phyloP scores from a whole-genome alignment of 1,140 invertebrate genomes.

The Drosophila pruinosa region DNA sequence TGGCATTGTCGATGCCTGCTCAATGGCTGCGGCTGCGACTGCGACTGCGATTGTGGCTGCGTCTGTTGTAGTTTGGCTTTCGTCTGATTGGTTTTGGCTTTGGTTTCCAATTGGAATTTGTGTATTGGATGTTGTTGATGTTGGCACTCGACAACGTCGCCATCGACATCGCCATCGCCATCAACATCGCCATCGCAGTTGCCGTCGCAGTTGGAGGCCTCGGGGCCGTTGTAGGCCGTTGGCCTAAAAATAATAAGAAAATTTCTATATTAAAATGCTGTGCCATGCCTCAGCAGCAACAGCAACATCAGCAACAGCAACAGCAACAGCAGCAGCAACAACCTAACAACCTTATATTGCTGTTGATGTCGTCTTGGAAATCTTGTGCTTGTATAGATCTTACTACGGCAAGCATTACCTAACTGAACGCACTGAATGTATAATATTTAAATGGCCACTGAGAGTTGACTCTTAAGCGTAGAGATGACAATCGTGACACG shows the following conservation, averaged over 20 bases:
- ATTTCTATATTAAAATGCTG: slow-evolving; percentile 81
- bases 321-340: neutral
- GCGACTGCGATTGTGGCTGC: slow-evolving; percentile 18
- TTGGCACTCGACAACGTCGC: slow-evolving; percentile 24
- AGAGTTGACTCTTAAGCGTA: neutral
- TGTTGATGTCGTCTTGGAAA: slow-evolving; percentile 31
- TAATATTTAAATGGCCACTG: slow-evolving; percentile 16
- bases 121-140: slow-evolving; percentile 41
- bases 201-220: slow-evolving; percentile 20
- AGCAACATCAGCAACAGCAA: slow-evolving; percentile 3
- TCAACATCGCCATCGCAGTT: neutral
- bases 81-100: slow-evolving; percentile 20
- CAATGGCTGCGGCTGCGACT: neutral
- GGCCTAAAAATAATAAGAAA: slow-evolving; percentile 81
- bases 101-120: slow-evolving; percentile 40
- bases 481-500: slow-evolving; percentile 2
- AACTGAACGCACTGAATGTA: slow-evolving; percentile 42
- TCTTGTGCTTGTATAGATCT: slow-evolving; percentile 38
- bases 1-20: slow-evolving; percentile 18
- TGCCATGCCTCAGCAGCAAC: slow-evolving; percentile 62
- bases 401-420: slow-evolving; percentile 23
- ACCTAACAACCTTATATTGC: neutral
- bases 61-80: slow-evolving; percentile 16
- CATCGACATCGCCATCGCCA: slow-evolving; percentile 1
- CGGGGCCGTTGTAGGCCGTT: slow-evolving; percentile 78